Conservation (phyloP, 2,113 vertebrate genomes). For the Columba janthina region DNA sequence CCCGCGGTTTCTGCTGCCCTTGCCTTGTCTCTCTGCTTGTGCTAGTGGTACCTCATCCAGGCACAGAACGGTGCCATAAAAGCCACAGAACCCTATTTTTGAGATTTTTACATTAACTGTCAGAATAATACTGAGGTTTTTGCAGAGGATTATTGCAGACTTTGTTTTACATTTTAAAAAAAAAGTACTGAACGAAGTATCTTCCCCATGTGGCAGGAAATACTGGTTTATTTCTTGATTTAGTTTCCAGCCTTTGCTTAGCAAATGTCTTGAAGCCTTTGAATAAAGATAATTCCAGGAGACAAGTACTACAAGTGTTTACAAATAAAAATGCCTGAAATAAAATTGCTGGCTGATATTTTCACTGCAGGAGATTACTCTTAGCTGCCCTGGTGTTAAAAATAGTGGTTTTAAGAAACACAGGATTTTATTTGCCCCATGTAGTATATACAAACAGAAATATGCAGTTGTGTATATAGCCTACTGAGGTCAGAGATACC, state of each 20-base stretch:
- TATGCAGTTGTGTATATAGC: neutral
- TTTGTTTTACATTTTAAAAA: neutral
- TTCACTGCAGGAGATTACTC: neutral
- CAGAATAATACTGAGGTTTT: fast-evolving
- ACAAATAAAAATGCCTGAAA: neutral
- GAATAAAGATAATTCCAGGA: neutral
- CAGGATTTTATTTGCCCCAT: neutral
- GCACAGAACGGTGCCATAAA: neutral
- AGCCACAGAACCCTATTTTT: neutral
- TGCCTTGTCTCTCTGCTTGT: neutral
- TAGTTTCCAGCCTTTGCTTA: neutral
- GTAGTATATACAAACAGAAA: neutral
- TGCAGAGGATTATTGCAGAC: neutral
- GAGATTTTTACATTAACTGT: neutral
- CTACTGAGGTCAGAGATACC: fast-evolving
- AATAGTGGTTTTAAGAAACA: neutral
- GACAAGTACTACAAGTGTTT: neutral
- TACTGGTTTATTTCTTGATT: neutral
- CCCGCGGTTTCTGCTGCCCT: neutral
- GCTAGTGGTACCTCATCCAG: too few species aligned
- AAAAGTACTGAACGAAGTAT: neutral
- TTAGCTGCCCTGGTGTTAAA: neutral
- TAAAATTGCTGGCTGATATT: neutral
- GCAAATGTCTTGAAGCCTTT: neutral
- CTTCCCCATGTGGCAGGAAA: neutral